phyloP scores from a whole-genome alignment of 2,888 invertebrate species.

The Netelia melanura region DNA sequence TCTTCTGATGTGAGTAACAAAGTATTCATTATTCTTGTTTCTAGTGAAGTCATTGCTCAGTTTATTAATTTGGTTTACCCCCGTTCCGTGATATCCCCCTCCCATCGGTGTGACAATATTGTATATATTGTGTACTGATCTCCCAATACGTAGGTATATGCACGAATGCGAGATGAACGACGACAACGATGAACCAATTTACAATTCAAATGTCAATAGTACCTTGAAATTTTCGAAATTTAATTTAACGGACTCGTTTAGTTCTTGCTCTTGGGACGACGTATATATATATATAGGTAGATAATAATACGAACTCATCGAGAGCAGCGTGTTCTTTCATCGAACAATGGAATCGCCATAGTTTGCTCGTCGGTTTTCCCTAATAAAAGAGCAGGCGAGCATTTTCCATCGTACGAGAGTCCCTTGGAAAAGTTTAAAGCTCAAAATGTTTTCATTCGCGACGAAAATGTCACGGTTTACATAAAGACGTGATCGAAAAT shows the following conservation, averaged over 20 bases:
- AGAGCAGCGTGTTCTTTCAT: not conserved
- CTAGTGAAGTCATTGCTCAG: too few species aligned
- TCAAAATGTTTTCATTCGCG: not conserved
- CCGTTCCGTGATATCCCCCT: too few species aligned
- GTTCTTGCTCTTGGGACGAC: slow-evolving; percentile 32
- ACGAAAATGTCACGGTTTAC: not conserved
- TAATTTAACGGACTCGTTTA: slow-evolving; percentile 75
- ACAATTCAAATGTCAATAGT: slow-evolving; percentile 80
- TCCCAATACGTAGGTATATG: not conserved
- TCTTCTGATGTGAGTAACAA: too few species aligned
- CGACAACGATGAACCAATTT: slow-evolving; percentile 73
- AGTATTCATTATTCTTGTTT: too few species aligned
- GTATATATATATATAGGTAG: not conserved
- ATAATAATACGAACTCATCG: slow-evolving; percentile 26
- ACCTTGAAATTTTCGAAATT: slow-evolving; percentile 78
- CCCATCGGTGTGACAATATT: not conserved
- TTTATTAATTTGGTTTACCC: too few species aligned
- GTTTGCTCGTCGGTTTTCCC: not conserved
- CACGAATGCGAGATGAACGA: slow-evolving; percentile 35
- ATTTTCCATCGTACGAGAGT: not conserved
- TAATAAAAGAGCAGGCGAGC: not conserved
- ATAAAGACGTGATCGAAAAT: not conserved
- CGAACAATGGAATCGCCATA: not conserved
- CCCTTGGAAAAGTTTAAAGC: not conserved
- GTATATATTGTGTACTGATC: not conserved